Conservation (phyloP, 2,113 vertebrate species). For the Alexandromys fortis region DNA sequence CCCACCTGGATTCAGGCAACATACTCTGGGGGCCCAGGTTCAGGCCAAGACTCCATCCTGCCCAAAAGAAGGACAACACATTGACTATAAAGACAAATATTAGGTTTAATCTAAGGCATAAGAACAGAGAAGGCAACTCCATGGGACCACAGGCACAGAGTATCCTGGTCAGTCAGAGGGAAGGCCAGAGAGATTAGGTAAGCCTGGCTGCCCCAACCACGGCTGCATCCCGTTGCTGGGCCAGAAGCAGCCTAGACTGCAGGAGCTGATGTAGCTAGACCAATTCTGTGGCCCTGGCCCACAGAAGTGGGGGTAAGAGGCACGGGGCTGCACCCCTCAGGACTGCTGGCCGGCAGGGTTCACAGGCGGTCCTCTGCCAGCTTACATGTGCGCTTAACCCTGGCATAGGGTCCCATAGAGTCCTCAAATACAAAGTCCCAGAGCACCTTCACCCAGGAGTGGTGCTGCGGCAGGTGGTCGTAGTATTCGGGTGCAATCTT, state of each 20-base stretch:
- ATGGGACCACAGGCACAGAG: accelerated
- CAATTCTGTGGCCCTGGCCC: not conserved
- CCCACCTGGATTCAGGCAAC: not conserved
- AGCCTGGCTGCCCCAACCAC: not conserved
- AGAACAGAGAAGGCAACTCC: not conserved
- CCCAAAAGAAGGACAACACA: not conserved
- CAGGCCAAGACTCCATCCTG: not conserved
- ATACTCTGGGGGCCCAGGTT: not conserved
- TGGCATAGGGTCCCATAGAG: slow-evolving; percentile 92
- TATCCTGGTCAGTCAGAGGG: not conserved
- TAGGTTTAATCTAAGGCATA: not conserved
- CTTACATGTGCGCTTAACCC: slow-evolving; percentile 94
- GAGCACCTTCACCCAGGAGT: slow-evolving; percentile 94
- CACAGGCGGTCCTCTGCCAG: slow-evolving; percentile 83
- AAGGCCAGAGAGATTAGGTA: not conserved
- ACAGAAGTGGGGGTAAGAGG: no score
- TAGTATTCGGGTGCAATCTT: slow-evolving; percentile 97
- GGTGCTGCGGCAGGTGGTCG: slow-evolving; percentile 93
- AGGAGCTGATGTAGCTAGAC: not conserved
- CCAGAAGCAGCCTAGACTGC: not conserved
- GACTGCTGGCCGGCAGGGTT: not conserved
- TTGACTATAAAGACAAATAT: not conserved
- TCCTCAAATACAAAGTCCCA: slow-evolving; percentile 98
- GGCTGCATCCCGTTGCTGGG: not conserved
- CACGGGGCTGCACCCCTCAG: not conserved